Base-by-base conservation (phyloP, 2,113 vertebrate genomes). In the Pleuronectes platessa region DNA sequence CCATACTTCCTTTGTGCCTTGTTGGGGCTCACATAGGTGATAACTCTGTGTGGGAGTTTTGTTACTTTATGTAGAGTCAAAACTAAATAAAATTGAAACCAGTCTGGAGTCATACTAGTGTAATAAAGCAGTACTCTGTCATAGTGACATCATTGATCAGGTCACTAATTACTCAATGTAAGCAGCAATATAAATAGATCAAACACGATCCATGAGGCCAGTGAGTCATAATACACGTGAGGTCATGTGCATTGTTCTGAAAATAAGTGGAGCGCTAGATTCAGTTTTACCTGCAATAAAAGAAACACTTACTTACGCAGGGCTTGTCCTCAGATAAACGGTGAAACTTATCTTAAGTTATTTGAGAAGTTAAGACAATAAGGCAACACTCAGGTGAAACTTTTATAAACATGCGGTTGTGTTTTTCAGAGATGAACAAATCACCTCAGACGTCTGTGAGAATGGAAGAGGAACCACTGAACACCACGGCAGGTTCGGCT, bases 361-460 rank as follows among this genome's bases (percentile, higher is more conserved):
- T 15, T 15, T 45, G 12, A 12, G 9, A 62, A 31, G 31, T 31
- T 31, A 31, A 68, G 62, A 47, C 63, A 84, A 76, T 4, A 15
- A 51, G 45, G 45, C 5, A 18, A 18, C 3, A 6, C 45, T 17
- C 4, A 17, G 45, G 13, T 15, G 37, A 40, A 40, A 12, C 37
- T 40, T 40, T 3, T 40, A 9, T 11, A 13, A 9, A 54, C 53
- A 54, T 11, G n/a, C 20, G 7, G 18, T n/a, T 21, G 1, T 56
- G 1, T 69, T 67, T 70, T 76, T 79, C 85, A 90, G 88, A 69
- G 9, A 91, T 90, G 85, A 58, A 75, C 24, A 0, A 2, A 6
- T 40, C 68, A n/a, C 3, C 17, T 7, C 18, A 5, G 21, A 23
- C 2, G 0, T 0, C 0, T 8, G 5, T 1, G 3, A 4, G 0